Percentiles rank a stretch among this genome's conserved stretches.
Evolutionary conservation across 2,113 vertebrate genomes (phyloP).

Genomic region (Caretta caretta): DNA sequence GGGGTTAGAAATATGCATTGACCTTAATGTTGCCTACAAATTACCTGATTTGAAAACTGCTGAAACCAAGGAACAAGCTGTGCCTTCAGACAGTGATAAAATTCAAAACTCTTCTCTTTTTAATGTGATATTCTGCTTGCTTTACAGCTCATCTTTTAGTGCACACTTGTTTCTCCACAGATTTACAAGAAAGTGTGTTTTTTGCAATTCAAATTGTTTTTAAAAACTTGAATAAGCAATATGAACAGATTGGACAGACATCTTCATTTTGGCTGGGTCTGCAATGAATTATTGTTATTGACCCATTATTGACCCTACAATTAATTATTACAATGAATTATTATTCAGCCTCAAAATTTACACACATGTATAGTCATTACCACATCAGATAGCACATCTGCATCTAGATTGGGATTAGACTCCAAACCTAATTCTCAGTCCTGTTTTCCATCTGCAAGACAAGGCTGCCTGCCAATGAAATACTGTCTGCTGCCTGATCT

Average conservation of each 20-base stretch:
- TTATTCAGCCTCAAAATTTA: neutral
- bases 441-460: neutral
- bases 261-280: neutral
- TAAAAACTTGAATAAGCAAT: conserved; percentile 11
- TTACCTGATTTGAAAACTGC: neutral
- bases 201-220: neutral
- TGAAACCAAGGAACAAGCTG: neutral
- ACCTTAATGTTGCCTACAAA: neutral
- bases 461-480: neutral
- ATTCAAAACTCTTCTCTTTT: neutral
- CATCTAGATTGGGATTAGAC: neutral
- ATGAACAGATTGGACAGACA: neutral
- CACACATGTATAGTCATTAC: neutral
- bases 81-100: neutral
- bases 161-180: neutral
- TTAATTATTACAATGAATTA: no score
- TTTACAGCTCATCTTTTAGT: conserved; percentile 8
- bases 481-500: neutral
- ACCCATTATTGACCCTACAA: no score
- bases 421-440: neutral
- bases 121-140: conserved; percentile 15
- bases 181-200: neutral
- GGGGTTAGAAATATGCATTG: neutral
- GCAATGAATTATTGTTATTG: neutral
- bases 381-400: neutral